Evolutionary conservation across 2,888 invertebrate species (phyloP).

Genomic region (Oligia fasciuncula): DNA sequence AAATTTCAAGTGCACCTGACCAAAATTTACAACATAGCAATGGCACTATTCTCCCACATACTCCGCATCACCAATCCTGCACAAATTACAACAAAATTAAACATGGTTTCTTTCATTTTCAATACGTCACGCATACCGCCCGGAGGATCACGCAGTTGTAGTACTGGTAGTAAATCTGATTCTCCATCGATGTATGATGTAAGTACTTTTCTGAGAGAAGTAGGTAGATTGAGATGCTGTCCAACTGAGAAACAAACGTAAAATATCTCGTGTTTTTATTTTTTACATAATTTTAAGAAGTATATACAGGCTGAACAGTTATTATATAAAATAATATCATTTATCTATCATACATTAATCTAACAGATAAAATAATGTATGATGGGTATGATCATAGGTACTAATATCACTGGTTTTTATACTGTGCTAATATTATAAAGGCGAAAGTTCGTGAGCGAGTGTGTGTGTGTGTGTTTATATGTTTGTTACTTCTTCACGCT

Average conservation of each 20-base stretch:
- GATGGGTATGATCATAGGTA: neutral
- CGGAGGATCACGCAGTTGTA: neutral
- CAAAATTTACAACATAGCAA: slow-evolving; percentile 10
- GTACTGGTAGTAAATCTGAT: slow-evolving; percentile 30
- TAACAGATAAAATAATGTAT: neutral
- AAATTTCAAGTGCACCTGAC: neutral
- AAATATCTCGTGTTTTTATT: neutral
- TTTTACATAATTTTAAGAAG: neutral
- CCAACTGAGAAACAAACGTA: neutral
- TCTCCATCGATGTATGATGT: slow-evolving; percentile 70
- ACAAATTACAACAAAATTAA: neutral
- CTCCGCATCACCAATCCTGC: neutral
- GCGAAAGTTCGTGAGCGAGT: no score
- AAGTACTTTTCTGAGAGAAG: slow-evolving; percentile 42
- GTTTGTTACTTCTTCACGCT: no score
- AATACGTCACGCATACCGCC: neutral
- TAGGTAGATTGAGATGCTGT: neutral
- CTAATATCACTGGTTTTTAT: no score
- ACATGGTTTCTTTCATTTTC: neutral
- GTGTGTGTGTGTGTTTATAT: no score
- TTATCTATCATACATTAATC: neutral
- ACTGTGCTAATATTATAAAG: no score
- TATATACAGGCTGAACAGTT: neutral
- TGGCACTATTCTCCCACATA: slow-evolving; percentile 28
- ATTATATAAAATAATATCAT: no score